Evolutionary conservation across 2,888 invertebrate species (phyloP).

Genomic region (Leptopilina myrica): DNA sequence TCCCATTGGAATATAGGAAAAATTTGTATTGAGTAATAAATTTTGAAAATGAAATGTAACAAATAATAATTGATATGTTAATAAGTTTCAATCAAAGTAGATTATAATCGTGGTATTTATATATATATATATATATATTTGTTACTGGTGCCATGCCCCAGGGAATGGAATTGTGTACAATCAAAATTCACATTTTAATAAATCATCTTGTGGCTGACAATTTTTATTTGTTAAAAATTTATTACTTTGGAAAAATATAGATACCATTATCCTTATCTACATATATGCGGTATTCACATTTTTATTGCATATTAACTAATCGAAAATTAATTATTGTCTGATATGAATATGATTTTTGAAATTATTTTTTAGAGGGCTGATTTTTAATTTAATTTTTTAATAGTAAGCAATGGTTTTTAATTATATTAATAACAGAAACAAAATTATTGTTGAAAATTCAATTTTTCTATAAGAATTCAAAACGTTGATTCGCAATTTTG

Average conservation of each 20-base stretch:
- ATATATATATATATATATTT: too few relatives aligned
- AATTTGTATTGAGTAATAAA: not conserved
- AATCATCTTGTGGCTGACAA: not conserved
- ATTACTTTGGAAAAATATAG: not conserved
- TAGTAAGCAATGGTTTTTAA: too few relatives aligned
- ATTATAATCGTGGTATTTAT: not conserved
- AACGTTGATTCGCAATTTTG: too few relatives aligned
- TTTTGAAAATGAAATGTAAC: not conserved
- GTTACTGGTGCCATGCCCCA: too few relatives aligned
- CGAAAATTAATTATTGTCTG: not conserved
- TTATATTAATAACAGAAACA: too few relatives aligned
- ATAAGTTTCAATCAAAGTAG: conserved; percentile 14
- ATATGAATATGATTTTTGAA: too few relatives aligned
- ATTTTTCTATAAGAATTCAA: too few relatives aligned
- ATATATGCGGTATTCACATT: not conserved
- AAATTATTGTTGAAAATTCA: too few relatives aligned
- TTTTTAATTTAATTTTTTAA: too few relatives aligned
- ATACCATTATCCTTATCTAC: not conserved
- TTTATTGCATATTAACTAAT: not conserved
- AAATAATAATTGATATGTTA: conserved; percentile 10
- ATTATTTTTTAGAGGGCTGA: too few relatives aligned
- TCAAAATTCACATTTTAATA: not conserved
- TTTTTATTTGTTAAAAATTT: not conserved
- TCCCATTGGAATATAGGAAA: not conserved
- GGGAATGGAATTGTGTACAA: not conserved